Conservation (phyloP, 2,113 vertebrate species). For the Xyliphius kryptos region DNA sequence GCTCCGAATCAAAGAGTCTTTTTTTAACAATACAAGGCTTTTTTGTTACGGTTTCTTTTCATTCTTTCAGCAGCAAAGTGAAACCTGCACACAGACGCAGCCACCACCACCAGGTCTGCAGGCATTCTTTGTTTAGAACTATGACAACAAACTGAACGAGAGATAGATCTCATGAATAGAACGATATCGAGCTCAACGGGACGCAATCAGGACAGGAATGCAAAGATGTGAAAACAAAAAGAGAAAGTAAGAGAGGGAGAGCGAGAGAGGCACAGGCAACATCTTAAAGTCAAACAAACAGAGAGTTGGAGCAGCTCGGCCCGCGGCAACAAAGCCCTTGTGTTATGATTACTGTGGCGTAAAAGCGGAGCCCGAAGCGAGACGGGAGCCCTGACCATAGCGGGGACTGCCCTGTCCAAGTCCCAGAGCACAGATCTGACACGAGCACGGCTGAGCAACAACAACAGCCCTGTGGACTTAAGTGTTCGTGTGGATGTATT, state of each 20-base stretch:
- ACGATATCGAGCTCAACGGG: conserved; percentile 15
- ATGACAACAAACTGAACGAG: conserved; percentile 16
- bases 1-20: neutral
- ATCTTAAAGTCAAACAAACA: conserved; percentile 27
- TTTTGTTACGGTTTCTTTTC: neutral
- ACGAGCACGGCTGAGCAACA: no score
- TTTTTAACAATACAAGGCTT: neutral
- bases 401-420: neutral
- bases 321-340: conserved; percentile 1
- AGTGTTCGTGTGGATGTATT: neutral
- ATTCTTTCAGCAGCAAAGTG: neutral
- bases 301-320: conserved; percentile 3
- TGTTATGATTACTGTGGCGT: conserved; percentile 39
- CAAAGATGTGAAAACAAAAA: conserved; percentile 10
- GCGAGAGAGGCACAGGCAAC: neutral
- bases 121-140: conserved; percentile 21
- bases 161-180: conserved; percentile 26
- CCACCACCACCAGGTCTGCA: neutral
- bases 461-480: neutral
- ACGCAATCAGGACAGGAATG: conserved; percentile 31
- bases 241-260: neutral
- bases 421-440: conserved; percentile 12
- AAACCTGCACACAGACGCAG: neutral
- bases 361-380: conserved; percentile 30
- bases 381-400: conserved; percentile 5